These are phyloP conservation scores for Blomia tropicalis DNA, from an alignment of 2,888 invertebrate species.

Conservation along the genomic window DNA sequence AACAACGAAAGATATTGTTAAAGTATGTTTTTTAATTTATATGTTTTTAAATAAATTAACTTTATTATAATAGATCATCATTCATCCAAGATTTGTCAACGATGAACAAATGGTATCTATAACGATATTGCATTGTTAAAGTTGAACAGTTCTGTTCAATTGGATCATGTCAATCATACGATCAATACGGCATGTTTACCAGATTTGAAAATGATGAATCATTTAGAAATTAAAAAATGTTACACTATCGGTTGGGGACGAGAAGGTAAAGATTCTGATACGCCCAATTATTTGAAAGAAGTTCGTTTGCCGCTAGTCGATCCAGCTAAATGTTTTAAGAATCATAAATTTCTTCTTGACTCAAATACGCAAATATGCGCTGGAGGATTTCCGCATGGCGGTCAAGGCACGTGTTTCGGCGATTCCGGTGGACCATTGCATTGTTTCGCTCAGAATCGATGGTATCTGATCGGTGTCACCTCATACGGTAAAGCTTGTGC, in stretches of 20 bases:
- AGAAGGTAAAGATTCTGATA: background rate
- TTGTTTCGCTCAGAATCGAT: background rate
- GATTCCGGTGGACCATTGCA: conserved; percentile 6
- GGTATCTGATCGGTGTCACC: conserved; percentile 5
- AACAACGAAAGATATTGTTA: background rate
- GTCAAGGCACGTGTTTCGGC: background rate
- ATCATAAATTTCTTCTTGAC: background rate
- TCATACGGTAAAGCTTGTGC: conserved; percentile 2
- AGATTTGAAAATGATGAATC: background rate
- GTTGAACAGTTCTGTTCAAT: background rate
- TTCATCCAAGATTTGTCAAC: background rate
- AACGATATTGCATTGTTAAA: background rate
- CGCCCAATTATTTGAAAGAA: background rate
- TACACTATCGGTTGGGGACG: background rate
- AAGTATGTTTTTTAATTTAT: background rate
- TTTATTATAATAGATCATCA: background rate
- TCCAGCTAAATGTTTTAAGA: background rate
- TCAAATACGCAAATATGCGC: background rate
- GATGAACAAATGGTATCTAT: background rate
- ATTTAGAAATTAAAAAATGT: background rate
- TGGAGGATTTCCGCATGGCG: background rate
- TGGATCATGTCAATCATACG: background rate
- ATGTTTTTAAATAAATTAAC: background rate
- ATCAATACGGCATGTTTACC: background rate
- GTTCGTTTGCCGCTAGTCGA: background rate